phyloP scores from a whole-genome alignment of 2,888 invertebrate species.

The Urechis unicinctus region DNA sequence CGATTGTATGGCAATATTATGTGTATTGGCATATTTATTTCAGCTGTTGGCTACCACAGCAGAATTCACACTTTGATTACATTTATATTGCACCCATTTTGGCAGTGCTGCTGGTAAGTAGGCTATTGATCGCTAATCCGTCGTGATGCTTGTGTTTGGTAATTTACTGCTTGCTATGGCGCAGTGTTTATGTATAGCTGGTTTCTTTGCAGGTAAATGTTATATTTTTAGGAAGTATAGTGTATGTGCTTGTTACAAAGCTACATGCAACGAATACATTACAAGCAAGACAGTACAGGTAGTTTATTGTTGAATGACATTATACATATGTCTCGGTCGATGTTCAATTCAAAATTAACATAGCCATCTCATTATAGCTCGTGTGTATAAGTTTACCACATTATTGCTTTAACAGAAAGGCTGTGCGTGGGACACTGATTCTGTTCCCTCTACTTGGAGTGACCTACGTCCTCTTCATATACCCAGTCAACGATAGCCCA shows the following conservation, averaged over 20 bases:
- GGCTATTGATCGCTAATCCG: not conserved
- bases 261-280: slow-evolving; percentile 81
- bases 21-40: not conserved
- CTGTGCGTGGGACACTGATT: slow-evolving; percentile 73
- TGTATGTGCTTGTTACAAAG: slow-evolving; percentile 85
- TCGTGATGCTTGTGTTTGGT: not conserved
- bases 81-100: slow-evolving; percentile 81
- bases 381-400: no score
- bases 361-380: no score
- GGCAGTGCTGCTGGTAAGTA: slow-evolving; percentile 71
- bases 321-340: not conserved
- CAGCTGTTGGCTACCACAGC: slow-evolving; percentile 57
- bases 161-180: not conserved
- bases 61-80: slow-evolving; percentile 58
- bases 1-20: not conserved
- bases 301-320: slow-evolving; percentile 3
- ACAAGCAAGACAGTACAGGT: slow-evolving; percentile 72
- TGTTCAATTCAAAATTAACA: no score
- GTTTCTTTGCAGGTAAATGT: slow-evolving; percentile 43
- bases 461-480: slow-evolving; percentile 73
- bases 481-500: slow-evolving; percentile 62
- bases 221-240: slow-evolving; percentile 47
- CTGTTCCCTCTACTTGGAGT: slow-evolving; percentile 92
- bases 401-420: slow-evolving; percentile 32
- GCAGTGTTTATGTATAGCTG: no score